Percentiles rank a stretch among this genome's conserved stretches.
Evolutionary conservation across 1,140 invertebrate species (phyloP).

Genomic region (Diachasma alloeum): DNA sequence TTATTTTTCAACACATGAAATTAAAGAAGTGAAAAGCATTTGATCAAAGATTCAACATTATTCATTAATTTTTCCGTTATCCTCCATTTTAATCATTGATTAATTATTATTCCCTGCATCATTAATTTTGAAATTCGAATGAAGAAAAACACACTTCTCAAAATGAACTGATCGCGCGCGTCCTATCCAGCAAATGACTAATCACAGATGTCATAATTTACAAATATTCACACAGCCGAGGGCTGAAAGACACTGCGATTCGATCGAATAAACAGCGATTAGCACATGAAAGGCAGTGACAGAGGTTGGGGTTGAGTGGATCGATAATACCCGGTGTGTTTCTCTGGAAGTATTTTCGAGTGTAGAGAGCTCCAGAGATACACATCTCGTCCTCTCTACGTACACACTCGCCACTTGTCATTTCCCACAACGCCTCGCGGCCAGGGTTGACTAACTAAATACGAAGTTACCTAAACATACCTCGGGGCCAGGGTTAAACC

Average conservation of each 20-base stretch:
- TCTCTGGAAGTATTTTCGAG: neutral
- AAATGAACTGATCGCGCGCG: no score
- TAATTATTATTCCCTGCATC: no score
- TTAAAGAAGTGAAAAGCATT: no score
- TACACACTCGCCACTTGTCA: conserved; percentile 55
- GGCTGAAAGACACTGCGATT: conserved; percentile 20
- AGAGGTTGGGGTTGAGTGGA: conserved; percentile 7
- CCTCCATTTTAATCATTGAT: no score
- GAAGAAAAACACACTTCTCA: no score
- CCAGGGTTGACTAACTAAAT: conserved; percentile 65
- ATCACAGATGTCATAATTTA: conserved; percentile 5
- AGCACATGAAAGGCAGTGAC: conserved; percentile 51
- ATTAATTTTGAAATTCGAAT: no score
- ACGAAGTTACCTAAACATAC: conserved; percentile 59
- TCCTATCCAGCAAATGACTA: neutral
- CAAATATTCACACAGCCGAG: neutral
- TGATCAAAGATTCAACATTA: no score
- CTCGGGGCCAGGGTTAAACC: conserved; percentile 61
- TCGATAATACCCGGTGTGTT: conserved; percentile 27
- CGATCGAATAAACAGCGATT: conserved; percentile 56
- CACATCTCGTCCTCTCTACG: conserved; percentile 21
- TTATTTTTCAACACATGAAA: no score
- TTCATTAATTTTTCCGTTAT: no score
- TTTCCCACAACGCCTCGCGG: conserved; percentile 63
- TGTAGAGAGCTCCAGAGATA: conserved; percentile 15